Conservation (phyloP, 2,888 invertebrate genomes). For the Ecdyonurus torrentis region DNA sequence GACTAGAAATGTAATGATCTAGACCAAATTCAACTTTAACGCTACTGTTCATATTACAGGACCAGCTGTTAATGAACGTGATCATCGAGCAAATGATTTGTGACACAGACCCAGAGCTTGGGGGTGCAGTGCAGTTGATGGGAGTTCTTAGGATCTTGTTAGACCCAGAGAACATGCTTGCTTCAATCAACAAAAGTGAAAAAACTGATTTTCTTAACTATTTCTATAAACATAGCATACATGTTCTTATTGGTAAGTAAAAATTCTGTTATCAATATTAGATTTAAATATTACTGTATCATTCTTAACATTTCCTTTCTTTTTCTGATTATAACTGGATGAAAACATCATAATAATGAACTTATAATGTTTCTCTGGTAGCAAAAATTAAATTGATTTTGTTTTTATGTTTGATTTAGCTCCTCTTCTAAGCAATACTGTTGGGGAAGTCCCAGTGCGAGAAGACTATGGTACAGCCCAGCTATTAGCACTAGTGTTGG, state of each 20-base stretch:
- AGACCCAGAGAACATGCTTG: conserved; percentile 97
- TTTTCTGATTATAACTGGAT: conserved; percentile 12
- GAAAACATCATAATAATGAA: no score
- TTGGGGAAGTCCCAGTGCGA: conserved; percentile 70
- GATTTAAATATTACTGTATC: conserved; percentile 2
- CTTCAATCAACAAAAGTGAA: conserved; percentile 84
- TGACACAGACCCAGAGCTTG: conserved; percentile 92
- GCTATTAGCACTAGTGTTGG: conserved; percentile 82
- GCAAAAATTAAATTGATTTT: no score
- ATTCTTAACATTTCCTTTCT: conserved; percentile 9
- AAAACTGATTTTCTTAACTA: conserved; percentile 96
- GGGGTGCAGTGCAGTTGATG: conserved; percentile 93
- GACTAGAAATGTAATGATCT: no score
- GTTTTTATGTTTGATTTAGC: conserved; percentile 39
- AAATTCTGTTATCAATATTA: conserved; percentile 4
- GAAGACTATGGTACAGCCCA: conserved; percentile 97
- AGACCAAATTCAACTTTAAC: no score
- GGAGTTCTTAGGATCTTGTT: conserved; percentile 82
- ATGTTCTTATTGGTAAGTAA: conserved; percentile 77
- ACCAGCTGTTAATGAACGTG: conserved; percentile 80
- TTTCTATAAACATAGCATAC: conserved; percentile 97
- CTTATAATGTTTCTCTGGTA: no score
- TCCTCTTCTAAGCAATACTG: conserved; percentile 86
- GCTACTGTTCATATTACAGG: no score
- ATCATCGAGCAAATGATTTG: conserved; percentile 97